Evolutionary conservation across 2,797 vertebrate species (phyloP).

Genomic region (Poeciliopsis presidionis): DNA sequence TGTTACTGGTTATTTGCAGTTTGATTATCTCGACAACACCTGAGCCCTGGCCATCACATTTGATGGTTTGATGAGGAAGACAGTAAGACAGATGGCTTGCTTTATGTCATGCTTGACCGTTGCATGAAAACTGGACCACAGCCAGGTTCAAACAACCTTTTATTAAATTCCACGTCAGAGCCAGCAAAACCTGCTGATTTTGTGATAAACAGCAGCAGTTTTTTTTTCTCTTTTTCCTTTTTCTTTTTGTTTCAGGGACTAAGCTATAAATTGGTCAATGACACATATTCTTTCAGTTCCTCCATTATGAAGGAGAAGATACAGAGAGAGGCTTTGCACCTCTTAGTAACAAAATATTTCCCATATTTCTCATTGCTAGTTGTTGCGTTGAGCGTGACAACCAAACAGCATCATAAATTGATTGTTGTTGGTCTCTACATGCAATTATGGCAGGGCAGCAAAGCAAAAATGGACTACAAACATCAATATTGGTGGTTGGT

Average conservation of each 20-base stretch:
- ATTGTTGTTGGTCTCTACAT: neutral
- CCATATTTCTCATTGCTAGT: neutral
- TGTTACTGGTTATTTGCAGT: constrained; percentile 67
- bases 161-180: neutral
- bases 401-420: neutral
- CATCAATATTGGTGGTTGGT: neutral
- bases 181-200: neutral
- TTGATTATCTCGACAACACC: constrained; percentile 53
- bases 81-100: neutral
- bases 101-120: neutral
- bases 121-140: neutral
- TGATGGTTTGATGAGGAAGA: constrained; percentile 4
- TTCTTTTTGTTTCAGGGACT: constrained; percentile 9
- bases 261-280: constrained; percentile 15
- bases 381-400: neutral
- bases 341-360: neutral
- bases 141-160: neutral
- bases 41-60: constrained; percentile 27
- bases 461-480: neutral
- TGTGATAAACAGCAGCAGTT: neutral
- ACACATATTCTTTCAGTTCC: constrained; percentile 29
- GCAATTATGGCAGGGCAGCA: neutral
- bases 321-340: constrained; percentile 20
- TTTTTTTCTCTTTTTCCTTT: neutral
- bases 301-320: constrained; percentile 20